Evolutionary conservation across 1,140 invertebrate genomes (phyloP).

Genomic region (Drosophila neocordata): DNA sequence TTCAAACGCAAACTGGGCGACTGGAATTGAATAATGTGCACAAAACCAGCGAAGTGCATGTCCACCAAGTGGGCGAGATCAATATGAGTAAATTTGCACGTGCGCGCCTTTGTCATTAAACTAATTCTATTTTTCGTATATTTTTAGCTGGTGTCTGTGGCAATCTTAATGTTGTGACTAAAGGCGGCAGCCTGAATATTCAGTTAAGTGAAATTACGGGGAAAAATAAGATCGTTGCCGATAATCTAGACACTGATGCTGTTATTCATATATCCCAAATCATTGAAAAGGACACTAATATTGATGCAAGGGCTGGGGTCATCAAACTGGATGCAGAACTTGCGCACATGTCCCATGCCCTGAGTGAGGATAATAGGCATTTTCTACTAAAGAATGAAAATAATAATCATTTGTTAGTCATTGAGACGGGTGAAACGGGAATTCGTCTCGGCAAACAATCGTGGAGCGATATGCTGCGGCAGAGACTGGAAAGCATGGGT

Average conservation of each 20-base stretch:
- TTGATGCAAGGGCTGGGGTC: slow-evolving; percentile 51
- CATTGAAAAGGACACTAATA: slow-evolving; percentile 60
- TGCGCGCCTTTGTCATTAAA: background rate
- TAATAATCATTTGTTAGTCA: slow-evolving; percentile 38
- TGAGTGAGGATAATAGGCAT: slow-evolving; percentile 40
- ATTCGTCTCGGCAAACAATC: slow-evolving; percentile 73
- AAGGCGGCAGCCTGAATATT: slow-evolving; percentile 69
- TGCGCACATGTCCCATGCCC: slow-evolving; percentile 51
- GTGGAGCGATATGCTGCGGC: slow-evolving; percentile 66
- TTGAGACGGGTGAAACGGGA: slow-evolving; percentile 47
- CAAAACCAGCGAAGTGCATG: slow-evolving; percentile 62
- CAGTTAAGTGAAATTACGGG: slow-evolving; percentile 74
- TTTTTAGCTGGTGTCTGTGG: slow-evolving; percentile 74
- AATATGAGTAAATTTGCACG: slow-evolving; percentile 68
- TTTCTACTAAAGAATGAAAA: slow-evolving; percentile 46
- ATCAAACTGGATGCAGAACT: slow-evolving; percentile 57
- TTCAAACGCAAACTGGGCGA: slow-evolving; percentile 62
- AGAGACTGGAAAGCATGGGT: slow-evolving; percentile 28
- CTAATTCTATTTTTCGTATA: background rate
- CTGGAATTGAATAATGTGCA: slow-evolving; percentile 75
- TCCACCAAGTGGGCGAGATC: slow-evolving; percentile 61
- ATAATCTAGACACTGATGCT: slow-evolving; percentile 52
- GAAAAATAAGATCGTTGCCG: slow-evolving; percentile 51
- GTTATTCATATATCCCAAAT: slow-evolving; percentile 73
- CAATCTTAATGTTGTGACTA: slow-evolving; percentile 59